phyloP scores from a whole-genome alignment of 2,888 invertebrate genomes.

The Orgyia antiqua region DNA sequence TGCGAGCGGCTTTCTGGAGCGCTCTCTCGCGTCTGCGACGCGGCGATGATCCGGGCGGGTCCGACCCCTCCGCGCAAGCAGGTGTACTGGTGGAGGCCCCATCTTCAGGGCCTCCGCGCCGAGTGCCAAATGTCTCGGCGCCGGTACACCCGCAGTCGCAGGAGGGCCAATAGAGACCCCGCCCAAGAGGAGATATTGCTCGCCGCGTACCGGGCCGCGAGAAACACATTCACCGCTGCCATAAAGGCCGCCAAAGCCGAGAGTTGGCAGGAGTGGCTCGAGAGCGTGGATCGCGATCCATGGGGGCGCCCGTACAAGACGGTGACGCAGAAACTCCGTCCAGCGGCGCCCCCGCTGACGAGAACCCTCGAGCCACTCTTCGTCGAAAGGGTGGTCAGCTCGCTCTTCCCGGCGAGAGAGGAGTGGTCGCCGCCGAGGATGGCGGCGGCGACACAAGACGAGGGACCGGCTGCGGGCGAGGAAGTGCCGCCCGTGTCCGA shows the following conservation, averaged over 20 bases:
- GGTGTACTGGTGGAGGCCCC: neutral
- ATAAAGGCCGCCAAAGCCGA: neutral
- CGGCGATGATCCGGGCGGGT: neutral
- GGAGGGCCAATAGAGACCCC: neutral
- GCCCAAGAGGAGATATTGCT: neutral
- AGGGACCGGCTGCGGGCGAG: neutral
- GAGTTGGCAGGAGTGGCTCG: neutral
- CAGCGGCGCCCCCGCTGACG: constrained; percentile 3
- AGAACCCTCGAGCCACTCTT: constrained; percentile 1
- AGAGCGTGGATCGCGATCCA: constrained; percentile 4
- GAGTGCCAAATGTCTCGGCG: too few relatives aligned
- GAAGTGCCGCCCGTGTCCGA: neutral
- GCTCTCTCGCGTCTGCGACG: too few relatives aligned
- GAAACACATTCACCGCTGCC: neutral
- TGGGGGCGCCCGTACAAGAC: constrained; percentile 12
- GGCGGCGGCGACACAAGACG: neutral
- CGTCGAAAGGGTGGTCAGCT: neutral
- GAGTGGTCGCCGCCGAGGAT: constrained; percentile 1
- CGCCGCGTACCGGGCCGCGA: constrained; percentile 1
- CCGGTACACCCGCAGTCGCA: neutral
- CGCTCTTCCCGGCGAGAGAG: constrained; percentile 1
- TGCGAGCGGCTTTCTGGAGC: neutral
- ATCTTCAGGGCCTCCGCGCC: too few relatives aligned
- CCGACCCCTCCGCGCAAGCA: neutral
- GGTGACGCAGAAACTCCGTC: constrained; percentile 9